Base-by-base conservation (phyloP, 2,888 invertebrate genomes). In the Ptychoptera albimana region DNA sequence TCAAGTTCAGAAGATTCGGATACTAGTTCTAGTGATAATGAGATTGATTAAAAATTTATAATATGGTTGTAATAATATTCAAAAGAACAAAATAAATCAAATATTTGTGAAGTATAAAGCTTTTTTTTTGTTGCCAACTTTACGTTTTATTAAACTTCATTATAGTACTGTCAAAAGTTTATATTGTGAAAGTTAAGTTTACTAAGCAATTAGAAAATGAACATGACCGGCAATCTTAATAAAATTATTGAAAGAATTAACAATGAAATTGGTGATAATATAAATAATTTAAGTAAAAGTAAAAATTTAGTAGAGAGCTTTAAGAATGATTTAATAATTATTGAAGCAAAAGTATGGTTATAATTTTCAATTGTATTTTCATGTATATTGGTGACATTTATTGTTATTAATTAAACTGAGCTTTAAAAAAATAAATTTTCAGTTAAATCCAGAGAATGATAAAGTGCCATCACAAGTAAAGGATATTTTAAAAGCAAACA, bases 401-500 rank as follows among this genome's bases (percentile, higher is more conserved):
- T n/a, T n/a, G n/a, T n/a, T n/a, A n/a, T n/a, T n/a, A n/a, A n/a
- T n/a, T n/a, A n/a, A n/a, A n/a, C n/a, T n/a, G n/a, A n/a, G n/a
- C n/a, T n/a, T n/a, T n/a, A n/a, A n/a, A n/a, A n/a, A n/a, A n/a
- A n/a, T n/a, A n/a, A n/a, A 47, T 52, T 55, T 52, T 16, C 55
- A 83, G 82, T 59, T 83, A 30, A 72, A 75, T 50, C 61, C 75
- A 55, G 72, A 71, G 11, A 77, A 75, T 52, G 68, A 69, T 51
- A 73, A 77, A 53, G 74, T 75, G n/a, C 73, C 75, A 2, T 73
- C 75, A 12, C 75, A 72, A 55, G 66, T 80, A 37, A 71, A 75
- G 52, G 63, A 70, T n/a, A 74, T 77, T 1, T 64, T 82, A n/a
- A 66, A 72, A 48, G 73, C 72, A 51, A 75, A 81, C 9, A 74